Percentiles rank a stretch among this genome's conserved stretches.
phyloP scores from a whole-genome alignment of 2,888 invertebrate species.

The Eueremaeus valkanovi region DNA sequence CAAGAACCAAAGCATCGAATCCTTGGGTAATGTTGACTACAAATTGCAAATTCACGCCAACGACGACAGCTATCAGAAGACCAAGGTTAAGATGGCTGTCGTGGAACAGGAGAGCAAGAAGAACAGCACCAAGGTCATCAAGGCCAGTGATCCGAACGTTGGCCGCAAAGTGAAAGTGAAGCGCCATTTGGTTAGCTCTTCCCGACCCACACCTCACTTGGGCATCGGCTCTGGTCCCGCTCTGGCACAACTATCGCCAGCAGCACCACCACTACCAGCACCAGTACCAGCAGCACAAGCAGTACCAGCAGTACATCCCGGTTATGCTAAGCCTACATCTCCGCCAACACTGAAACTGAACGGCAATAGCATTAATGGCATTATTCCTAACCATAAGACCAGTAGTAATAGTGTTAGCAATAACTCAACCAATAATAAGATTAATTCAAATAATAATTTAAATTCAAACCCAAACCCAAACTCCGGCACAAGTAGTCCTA shows the following conservation, averaged over 20 bases:
- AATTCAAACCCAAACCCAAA: neutral
- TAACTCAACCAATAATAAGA: neutral
- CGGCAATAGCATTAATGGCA: conserved; percentile 32
- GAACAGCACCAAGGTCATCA: conserved; percentile 90
- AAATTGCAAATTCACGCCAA: conserved; percentile 90
- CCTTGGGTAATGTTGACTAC: conserved; percentile 77
- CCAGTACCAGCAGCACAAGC: neutral
- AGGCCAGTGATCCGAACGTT: conserved; percentile 82
- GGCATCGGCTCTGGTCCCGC: too few relatives aligned
- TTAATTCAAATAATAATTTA: neutral
- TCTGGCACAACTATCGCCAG: conserved; percentile 27
- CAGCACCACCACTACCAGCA: neutral
- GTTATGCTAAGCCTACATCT: conserved; percentile 21
- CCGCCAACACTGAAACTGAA: conserved; percentile 34
- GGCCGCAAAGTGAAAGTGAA: conserved; percentile 80
- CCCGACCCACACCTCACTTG: conserved; percentile 1
- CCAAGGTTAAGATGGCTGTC: conserved; percentile 80
- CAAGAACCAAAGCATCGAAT: conserved; percentile 60
- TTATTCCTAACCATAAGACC: conserved; percentile 18
- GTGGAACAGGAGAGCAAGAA: conserved; percentile 86
- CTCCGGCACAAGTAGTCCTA: neutral
- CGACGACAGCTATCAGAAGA: conserved; percentile 90
- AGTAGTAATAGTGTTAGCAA: neutral
- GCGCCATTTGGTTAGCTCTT: conserved; percentile 46
- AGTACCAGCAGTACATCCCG: conserved; percentile 22